Evolutionary conservation across 2,888 invertebrate species (phyloP), one percentile per base, ranked within the genome.

Genomic region (Drosophila meridionalis): DNA sequence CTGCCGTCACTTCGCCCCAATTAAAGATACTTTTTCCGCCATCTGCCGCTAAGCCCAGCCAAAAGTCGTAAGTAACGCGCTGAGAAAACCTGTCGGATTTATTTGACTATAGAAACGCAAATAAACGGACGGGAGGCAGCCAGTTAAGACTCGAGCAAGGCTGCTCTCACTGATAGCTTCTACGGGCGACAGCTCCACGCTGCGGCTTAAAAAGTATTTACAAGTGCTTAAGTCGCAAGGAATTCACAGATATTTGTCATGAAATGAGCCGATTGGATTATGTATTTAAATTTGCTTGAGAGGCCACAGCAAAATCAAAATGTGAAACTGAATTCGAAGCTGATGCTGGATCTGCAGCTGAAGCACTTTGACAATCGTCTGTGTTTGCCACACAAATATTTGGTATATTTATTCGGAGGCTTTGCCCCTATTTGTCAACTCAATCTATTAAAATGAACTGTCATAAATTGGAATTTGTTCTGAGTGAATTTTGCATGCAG

Each of bases 381-480:
- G 26, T 0, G 7, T 20, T 53, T 26, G 53, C 38, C 53, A 26
- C 53, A 53, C 20, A 52, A 34, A 52, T 34, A 34, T 20, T 34
- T 20, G 5, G 50, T 11, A 20, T 32, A 9, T 9, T 30, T 32
- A 9, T n/a, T n/a, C n/a, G 50, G 50, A 32, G 50, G 50, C 20
- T 32, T 28, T 32, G 50, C 20, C 11, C 32, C 50, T 50, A 11
- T 28, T 50, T 53, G 36, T 36, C 53, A 36, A 53, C 53, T 53
- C 53, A 36, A 53, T 26, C 55, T 28, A 40, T 53, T 45, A 11
- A 42, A 76, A 62, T 52, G 61, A 65, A 57, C 38, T 75, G 72
- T 52, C 56, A 72, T 34, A 72, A 60, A 76, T 72, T 72, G 14
- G 45, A 68, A 76, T 76, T 72, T 53, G 26, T 57, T 60, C 45